phyloP scores from a whole-genome alignment of 1,140 invertebrate species.

The Solenopsis fugax region DNA sequence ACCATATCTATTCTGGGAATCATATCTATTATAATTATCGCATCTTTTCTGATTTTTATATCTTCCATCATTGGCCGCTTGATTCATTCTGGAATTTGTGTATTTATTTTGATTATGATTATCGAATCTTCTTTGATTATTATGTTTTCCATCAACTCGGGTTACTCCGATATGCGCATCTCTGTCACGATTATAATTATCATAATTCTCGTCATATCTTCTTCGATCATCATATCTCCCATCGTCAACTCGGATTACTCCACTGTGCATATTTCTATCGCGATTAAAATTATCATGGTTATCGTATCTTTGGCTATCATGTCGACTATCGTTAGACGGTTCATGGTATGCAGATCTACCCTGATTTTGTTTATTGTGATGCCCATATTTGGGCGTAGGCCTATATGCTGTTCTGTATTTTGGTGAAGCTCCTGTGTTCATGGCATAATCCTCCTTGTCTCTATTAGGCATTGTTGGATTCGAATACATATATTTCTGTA shows the following conservation, averaged over 20 bases:
- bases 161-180: background rate
- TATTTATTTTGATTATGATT: conserved; percentile 17
- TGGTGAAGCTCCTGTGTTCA: background rate
- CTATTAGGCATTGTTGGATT: conserved; percentile 1
- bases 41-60: background rate
- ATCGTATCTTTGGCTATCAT: conserved; percentile 21
- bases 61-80: background rate
- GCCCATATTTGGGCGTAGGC: background rate
- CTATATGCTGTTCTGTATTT: background rate
- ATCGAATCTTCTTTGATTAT: conserved; percentile 26
- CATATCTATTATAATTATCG: conserved; percentile 4
- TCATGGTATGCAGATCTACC: background rate
- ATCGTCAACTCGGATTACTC: background rate
- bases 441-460: conserved; percentile 18
- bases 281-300: conserved; percentile 29
- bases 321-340: background rate
- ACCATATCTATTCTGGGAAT: background rate
- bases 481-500: background rate
- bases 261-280: background rate
- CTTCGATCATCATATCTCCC: background rate
- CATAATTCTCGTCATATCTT: conserved; percentile 10
- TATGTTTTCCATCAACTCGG: background rate
- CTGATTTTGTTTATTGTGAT: conserved; percentile 13
- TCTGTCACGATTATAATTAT: conserved; percentile 27
- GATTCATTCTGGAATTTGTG: background rate